phyloP scores from a whole-genome alignment of 2,797 vertebrate species.

The Brachymystax lenok region DNA sequence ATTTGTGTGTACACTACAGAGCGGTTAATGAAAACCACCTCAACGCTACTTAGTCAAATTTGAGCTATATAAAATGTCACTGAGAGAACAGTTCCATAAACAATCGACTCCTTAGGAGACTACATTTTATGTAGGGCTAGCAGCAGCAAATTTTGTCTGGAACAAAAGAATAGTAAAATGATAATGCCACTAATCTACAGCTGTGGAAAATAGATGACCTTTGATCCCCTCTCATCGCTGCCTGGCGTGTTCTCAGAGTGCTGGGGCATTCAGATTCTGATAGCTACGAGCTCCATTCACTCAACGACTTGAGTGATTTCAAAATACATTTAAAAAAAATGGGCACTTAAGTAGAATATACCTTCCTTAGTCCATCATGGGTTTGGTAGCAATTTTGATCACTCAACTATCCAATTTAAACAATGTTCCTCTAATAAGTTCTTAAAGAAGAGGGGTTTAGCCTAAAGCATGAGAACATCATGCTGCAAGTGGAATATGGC shows the following conservation, averaged over 20 bases:
- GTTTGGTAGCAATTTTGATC: too few species aligned
- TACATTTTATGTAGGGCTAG: constrained; percentile 72
- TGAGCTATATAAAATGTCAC: constrained; percentile 81
- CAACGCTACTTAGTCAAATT: constrained; percentile 78
- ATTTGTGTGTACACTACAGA: constrained; percentile 74
- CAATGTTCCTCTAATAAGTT: too few species aligned
- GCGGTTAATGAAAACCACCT: constrained; percentile 81
- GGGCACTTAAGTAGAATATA: too few species aligned
- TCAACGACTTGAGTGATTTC: constrained; percentile 37
- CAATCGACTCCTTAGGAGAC: constrained; percentile 74
- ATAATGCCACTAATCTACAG: constrained; percentile 64
- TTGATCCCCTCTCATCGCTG: constrained; percentile 38
- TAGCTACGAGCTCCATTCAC: constrained; percentile 9
- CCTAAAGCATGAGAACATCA: too few species aligned
- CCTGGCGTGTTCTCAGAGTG: constrained; percentile 30
- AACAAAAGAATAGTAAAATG: constrained; percentile 61
- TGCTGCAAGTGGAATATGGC: too few species aligned
- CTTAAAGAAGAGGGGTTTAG: too few species aligned
- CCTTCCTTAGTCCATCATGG: too few species aligned
- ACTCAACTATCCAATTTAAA: too few species aligned
- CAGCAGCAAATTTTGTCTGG: constrained; percentile 63
- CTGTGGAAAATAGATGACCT: constrained; percentile 57
- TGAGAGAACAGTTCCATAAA: constrained; percentile 78
- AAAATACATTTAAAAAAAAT: too few species aligned
- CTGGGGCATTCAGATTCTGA: constrained; percentile 33